Percentiles rank a stretch among this genome's conserved stretches.
phyloP scores from a whole-genome alignment of 1,140 invertebrate species.

The Brachionus angularis region DNA sequence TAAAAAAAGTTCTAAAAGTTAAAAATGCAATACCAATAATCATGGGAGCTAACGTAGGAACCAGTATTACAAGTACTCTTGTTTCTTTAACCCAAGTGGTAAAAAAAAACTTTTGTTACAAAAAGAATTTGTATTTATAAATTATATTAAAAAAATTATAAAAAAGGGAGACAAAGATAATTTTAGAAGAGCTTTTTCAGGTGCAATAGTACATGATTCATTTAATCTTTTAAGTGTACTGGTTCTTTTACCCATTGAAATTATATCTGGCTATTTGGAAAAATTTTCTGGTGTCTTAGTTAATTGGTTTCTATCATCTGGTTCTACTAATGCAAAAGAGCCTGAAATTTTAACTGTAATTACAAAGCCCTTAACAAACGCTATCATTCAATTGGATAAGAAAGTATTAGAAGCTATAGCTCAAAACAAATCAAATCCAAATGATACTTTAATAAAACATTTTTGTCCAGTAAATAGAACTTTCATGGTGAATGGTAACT shows the following conservation, averaged over 20 bases:
- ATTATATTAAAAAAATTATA: neutral
- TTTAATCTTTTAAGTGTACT: conserved; percentile 62
- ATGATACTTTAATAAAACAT: conserved; percentile 47
- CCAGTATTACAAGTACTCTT: conserved; percentile 64
- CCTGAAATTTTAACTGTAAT: conserved; percentile 58
- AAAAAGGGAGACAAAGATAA: conserved; percentile 49
- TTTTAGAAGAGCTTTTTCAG: conserved; percentile 63
- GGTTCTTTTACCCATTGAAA: conserved; percentile 60
- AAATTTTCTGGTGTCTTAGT: neutral
- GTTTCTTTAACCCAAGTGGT: conserved; percentile 57
- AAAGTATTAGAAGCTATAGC: conserved; percentile 56
- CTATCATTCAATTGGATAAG: conserved; percentile 57
- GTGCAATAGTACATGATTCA: conserved; percentile 64
- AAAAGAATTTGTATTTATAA: neutral
- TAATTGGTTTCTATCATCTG: neutral
- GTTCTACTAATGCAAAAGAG: conserved; percentile 1
- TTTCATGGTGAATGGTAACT: no score
- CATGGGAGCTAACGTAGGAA: conserved; percentile 66
- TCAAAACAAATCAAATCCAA: conserved; percentile 45
- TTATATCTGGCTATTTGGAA: conserved; percentile 49
- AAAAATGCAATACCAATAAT: conserved; percentile 62
- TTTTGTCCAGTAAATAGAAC: conserved; percentile 46
- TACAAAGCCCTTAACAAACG: conserved; percentile 49
- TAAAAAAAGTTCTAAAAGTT: conserved; percentile 55
- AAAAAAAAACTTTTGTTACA: neutral